Evolutionary conservation across 2,888 invertebrate species (phyloP), one percentile per base, ranked within the genome.

Genomic region (Himalopsyche anomala): DNA sequence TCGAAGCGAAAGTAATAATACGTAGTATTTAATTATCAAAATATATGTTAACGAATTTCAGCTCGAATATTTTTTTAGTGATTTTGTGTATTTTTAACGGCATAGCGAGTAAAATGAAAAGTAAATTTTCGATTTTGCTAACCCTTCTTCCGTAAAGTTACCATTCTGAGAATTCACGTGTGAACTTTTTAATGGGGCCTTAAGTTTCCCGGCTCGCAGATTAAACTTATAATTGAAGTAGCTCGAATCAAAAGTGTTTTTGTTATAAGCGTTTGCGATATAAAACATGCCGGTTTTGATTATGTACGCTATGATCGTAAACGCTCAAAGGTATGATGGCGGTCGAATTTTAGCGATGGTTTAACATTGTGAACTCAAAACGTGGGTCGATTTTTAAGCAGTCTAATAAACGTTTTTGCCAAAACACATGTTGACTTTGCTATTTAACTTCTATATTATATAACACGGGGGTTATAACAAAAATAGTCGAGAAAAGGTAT

Each of bases 211-310:
- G 74, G 19, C 74, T 74, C 19, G 38, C 74, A 74, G 38, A 74
- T 74, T 74, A 38, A 74, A 74, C 74, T 74, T 74, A 74, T 74
- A 74, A 74, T 74, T 74, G 74, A 74, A 36, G 74, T 36, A 36
- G 74, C 12, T 36, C 19, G 74, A 74, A 74, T 74, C 74, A 74
- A 74, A 74, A 15, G 36, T 28, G 36, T 38, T 28, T 51, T 74
- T 36, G 12, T 36, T 74, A 2, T 74, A 74, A 36, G 36, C 2
- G 28, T 36, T 36, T 12, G 11, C 74, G 28, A 36, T 62, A 15
- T 28, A 74, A 74, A 36, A 15, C 36, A 38, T 74, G 74, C 15
- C 38, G 4, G 19, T 74, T 74, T 74, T 74, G 74, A 74, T 74
- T 74, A 74, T 74, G 74, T 36, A 74, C 28, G 28, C 36, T 36